phyloP scores from a whole-genome alignment of 2,797 vertebrate genomes.

The Macropus fuliginosus region DNA sequence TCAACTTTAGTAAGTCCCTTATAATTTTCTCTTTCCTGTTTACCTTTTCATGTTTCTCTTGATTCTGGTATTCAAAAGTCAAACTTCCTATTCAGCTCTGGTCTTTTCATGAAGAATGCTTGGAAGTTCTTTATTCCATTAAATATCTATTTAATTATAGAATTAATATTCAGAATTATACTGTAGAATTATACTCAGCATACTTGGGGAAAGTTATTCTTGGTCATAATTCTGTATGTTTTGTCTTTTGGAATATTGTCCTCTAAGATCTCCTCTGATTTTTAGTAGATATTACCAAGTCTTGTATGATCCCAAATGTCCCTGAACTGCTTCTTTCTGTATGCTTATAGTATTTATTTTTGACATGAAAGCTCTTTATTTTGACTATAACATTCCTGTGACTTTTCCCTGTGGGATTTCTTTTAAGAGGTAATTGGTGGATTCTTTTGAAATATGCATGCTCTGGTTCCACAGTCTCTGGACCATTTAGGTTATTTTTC shows the following conservation, averaged over 20 bases:
- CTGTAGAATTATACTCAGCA: neutral
- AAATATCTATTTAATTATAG: neutral
- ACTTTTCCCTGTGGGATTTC: neutral
- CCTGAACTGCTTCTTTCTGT: neutral
- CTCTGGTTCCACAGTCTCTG: neutral
- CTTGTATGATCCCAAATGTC: neutral
- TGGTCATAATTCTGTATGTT: neutral
- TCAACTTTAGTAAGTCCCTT: too few relatives aligned
- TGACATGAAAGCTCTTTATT: neutral
- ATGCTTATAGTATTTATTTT: neutral
- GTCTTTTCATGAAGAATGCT: neutral
- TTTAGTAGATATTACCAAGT: neutral
- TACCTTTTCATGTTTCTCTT: too few relatives aligned
- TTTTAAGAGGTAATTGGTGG: neutral
- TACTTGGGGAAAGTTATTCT: neutral
- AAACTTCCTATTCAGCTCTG: neutral
- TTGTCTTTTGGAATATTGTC: neutral
- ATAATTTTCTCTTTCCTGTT: too few relatives aligned
- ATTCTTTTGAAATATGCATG: neutral
- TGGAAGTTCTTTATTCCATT: neutral
- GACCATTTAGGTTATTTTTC: neutral
- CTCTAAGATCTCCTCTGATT: neutral
- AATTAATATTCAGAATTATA: too few relatives aligned
- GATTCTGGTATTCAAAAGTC: too few relatives aligned
- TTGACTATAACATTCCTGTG: neutral